Conservation (phyloP, 1,140 invertebrate species). For the Whitmania pigra region DNA sequence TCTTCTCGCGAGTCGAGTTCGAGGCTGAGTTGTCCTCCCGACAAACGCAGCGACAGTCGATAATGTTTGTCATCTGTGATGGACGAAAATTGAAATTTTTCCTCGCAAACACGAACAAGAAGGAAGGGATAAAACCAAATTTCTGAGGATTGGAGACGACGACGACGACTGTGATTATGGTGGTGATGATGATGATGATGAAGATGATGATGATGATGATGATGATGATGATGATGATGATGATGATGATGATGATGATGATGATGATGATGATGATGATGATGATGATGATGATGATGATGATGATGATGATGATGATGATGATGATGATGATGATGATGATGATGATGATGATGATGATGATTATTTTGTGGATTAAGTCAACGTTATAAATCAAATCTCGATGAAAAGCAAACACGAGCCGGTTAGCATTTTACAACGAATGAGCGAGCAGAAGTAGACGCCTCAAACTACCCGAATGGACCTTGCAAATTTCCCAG, state of each 20-base stretch:
- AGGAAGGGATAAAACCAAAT: background rate
- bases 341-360: background rate
- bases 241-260: background rate
- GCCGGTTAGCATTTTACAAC: background rate
- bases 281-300: background rate
- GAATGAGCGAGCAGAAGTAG: background rate
- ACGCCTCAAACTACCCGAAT: background rate
- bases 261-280: background rate
- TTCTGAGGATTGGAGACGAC: background rate
- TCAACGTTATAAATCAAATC: conserved; percentile 1
- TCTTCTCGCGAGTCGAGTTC: conserved; percentile 1
- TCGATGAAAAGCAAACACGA: background rate
- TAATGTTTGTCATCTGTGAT: background rate
- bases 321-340: background rate
- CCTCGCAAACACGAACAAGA: background rate
- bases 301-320: conserved; percentile 1
- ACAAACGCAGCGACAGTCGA: conserved; percentile 3
- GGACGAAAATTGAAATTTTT: background rate
- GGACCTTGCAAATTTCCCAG: background rate
- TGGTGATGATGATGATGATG: background rate
- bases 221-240: background rate
- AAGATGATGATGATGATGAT: too few relatives aligned
- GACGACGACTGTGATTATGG: too few relatives aligned
- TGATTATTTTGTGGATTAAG: background rate
- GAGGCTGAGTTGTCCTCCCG: background rate